Conservation (phyloP, 2,113 vertebrate genomes). For the Rhizomys pruinosus region DNA sequence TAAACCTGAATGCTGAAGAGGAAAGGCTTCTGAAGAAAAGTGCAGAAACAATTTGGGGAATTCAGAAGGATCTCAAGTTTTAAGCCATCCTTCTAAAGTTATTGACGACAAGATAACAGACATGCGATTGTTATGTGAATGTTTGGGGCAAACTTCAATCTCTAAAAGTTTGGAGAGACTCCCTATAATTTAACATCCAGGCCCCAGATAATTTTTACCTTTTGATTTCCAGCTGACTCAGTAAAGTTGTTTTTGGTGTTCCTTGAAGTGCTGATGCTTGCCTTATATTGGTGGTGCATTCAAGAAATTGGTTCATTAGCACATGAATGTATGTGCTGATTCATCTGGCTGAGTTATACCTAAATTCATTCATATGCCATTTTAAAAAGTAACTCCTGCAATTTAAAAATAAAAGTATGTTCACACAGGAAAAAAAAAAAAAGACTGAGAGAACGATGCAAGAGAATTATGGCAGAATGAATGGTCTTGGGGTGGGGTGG, state of each 20-base stretch:
- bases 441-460: no score
- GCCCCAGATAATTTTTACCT: not conserved
- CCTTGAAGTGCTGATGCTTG: not conserved
- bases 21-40: constrained; percentile 92
- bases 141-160: constrained; percentile 42
- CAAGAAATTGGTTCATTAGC: not conserved
- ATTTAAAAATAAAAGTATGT: not conserved
- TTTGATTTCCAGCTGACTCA: not conserved
- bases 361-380: not conserved
- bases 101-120: not conserved
- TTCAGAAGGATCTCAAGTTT: constrained; percentile 95
- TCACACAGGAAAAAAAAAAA: no score
- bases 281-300: not conserved
- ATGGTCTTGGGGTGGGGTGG: no score
- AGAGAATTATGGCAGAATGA: no score
- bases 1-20: constrained; percentile 92
- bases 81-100: constrained; percentile 74
- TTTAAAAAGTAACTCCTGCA: not conserved
- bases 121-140: constrained; percentile 70
- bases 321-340: not conserved
- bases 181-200: not conserved
- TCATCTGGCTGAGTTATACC: not conserved
- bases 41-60: constrained; percentile 93
- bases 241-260: not conserved
- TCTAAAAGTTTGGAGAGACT: not conserved